Base-by-base conservation (phyloP, 2,113 vertebrate genomes). In the Caranx ignobilis region DNA sequence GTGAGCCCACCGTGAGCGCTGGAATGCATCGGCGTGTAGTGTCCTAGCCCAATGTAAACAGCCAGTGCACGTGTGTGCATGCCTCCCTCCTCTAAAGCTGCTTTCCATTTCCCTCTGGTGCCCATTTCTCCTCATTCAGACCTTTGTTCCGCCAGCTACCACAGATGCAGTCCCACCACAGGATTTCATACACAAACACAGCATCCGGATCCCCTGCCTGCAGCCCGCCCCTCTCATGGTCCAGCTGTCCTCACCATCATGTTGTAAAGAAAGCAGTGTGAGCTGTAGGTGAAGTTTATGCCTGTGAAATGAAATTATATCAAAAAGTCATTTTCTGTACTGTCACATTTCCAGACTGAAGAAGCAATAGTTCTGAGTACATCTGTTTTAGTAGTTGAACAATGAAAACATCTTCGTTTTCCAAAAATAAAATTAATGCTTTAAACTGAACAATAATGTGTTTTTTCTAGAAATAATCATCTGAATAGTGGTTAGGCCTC, bases 1-100 rank as follows among this genome's bases (percentile, higher is more conserved):
- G 89, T 84, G 87, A 90, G 93, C 91, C 93, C 90, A 92, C 91
- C 92, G 69, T 94, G 93, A 92, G 82, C 26, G 90, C 80, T 88
- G 92, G 93, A 94, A 93, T 92, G 89, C 81, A 86, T 89, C 86
- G 63, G 70, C 79, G 66, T 90, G 90, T 89, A 86, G 83, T 71
- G 64, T 92, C 87, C 79, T 41, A 59, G 83, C 87, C 89, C 90
- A 93, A 87, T 89, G 87, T 94, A 94, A 94, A 94, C 93, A 94
- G 82, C 79, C 67, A 18, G 79, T 57, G n/a, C 91, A 93, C 90
- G 87, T 92, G 92, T 81, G 82, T 86, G 82, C 83, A 85, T 78
- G 88, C 66, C 75, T 91, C 75, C 70, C 87, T 83, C 75, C 72
- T 66, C 79, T 73, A 81, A 89, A 87, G 87, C 92, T 92, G 91